A percentile compares a stretch with the other conserved stretches of the same genome.
phyloP scores from a whole-genome alignment of 2,797 vertebrate genomes.

The Rhinichthys osculus region DNA sequence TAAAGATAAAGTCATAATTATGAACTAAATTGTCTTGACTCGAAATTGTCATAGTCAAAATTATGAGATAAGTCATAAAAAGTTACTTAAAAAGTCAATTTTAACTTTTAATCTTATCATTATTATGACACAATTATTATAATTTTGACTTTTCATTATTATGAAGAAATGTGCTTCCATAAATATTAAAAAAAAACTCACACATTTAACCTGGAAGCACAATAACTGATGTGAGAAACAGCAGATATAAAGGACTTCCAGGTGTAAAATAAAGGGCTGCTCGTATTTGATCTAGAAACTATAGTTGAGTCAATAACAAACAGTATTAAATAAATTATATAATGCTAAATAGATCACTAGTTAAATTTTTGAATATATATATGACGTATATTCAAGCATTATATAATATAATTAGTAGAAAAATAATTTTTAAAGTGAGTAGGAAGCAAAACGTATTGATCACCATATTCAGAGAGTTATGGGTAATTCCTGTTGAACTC shows the following conservation, averaged over 20 bases:
- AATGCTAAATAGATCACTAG: background rate
- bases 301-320: background rate
- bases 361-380: background rate
- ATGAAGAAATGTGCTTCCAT: background rate
- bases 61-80: no score
- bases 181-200: background rate
- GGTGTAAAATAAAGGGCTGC: slow-evolving; percentile 35
- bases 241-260: background rate
- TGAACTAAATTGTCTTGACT: no score
- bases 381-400: background rate
- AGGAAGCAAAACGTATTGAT: background rate
- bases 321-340: background rate
- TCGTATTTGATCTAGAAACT: background rate
- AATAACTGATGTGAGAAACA: background rate
- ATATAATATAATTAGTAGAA: background rate
- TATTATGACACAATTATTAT: no score
- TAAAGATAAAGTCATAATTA: no score
- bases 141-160: no score
- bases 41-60: no score
- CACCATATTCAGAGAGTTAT: background rate
- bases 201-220: background rate
- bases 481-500: background rate
- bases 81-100: no score
- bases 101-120: no score
- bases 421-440: no score